Evolutionary conservation across 2,113 vertebrate species (phyloP), one percentile per base, ranked within the genome.

Genomic region (Zapus hudsonius): DNA sequence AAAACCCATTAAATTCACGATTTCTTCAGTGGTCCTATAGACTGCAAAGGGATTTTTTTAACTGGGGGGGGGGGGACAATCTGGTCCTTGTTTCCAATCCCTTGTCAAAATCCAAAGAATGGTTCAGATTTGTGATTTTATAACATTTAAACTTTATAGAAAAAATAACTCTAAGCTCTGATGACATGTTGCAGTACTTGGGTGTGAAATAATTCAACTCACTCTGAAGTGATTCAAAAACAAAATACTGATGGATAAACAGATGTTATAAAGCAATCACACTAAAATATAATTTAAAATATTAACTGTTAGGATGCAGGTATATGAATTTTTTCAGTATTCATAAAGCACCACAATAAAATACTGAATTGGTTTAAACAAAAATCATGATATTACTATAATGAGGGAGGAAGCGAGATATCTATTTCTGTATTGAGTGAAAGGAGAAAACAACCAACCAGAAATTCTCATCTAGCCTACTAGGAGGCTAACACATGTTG

Each of bases 211-310:
- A 38, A 92, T 61, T 91, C 61, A 83, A 61, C n/a, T 91, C 29
- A 90, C 44, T 91, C 25, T 93, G 70, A 73, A 78, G 44, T 84
- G n/a, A 91, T 91, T 83, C 25, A 78, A 88, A 93, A 96, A 55
- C n/a, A 94, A 17, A 70, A n/a, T n/a, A n/a, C 23, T 29, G 27
- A 76, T 5, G 91, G 61, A 87, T 0, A 55, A 17, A 84, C 15
- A 59, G 25, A 84, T 31, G 9, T 74, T 73, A 85, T 61, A 61
- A 94, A 76, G n/a, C 75, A 85, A 91, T 57, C 70, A 67, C 1
- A 55, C 25, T 64, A 88, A 91, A 91, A 70, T 52, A 13, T 66
- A 82, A 13, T 23, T 82, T 64, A 85, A 91, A 89, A 74, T 61
- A 52, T 9, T 87, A 82, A 89, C 36, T 57, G 12, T 70, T 63